Conservation (phyloP, 2,797 vertebrate species). For the Morelia viridis region DNA sequence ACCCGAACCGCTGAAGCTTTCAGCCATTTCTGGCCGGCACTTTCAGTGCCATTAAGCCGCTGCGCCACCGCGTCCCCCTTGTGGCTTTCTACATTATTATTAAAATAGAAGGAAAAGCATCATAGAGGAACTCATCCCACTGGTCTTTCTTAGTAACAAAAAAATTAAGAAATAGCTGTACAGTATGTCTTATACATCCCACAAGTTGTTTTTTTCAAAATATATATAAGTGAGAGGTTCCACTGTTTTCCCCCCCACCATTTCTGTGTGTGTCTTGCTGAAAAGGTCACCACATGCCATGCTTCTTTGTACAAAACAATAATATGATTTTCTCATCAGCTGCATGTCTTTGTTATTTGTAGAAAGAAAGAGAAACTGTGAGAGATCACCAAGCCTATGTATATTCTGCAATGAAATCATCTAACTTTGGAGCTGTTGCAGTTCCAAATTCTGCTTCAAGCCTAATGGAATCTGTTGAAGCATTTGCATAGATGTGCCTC, state of each 20-base stretch:
- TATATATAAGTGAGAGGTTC: constrained; percentile 17
- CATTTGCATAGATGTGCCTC: background rate
- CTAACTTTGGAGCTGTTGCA: background rate
- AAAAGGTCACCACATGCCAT: constrained; percentile 31
- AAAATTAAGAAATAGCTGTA: background rate
- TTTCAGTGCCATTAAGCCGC: no score
- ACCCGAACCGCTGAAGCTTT: no score
- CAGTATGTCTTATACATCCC: background rate
- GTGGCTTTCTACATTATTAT: background rate
- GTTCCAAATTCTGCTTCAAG: background rate
- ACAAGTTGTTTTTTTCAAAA: constrained; percentile 5
- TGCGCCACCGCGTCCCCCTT: no score
- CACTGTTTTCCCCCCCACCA: background rate
- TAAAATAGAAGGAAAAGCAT: background rate
- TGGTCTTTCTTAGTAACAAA: background rate
- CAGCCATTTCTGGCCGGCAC: no score
- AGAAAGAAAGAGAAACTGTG: background rate
- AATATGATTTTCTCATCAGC: constrained; percentile 7
- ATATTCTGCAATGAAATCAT: background rate
- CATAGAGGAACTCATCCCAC: background rate
- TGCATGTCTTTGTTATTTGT: background rate
- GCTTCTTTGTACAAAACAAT: background rate
- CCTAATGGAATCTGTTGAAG: background rate
- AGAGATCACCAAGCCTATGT: background rate
- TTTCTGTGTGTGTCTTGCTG: background rate